Conservation (phyloP, 2,888 invertebrate species). For the Stramonita haemastoma region DNA sequence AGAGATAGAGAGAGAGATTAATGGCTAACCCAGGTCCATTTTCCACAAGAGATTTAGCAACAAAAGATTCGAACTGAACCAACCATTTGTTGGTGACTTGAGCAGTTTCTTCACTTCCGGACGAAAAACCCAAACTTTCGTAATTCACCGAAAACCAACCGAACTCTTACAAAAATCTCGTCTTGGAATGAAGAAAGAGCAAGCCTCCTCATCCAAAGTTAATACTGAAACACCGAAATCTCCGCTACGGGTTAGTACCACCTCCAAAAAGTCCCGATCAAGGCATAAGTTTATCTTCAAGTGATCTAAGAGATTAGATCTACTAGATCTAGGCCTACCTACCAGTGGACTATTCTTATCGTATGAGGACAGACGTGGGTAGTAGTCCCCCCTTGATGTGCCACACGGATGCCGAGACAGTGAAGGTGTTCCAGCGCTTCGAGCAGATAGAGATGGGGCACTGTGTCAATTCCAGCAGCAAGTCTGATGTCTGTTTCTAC, state of each 20-base stretch:
- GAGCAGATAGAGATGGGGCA: conserved; percentile 42
- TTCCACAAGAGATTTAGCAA: not conserved
- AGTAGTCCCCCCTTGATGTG: conserved; percentile 19
- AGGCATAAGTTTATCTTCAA: conserved; percentile 3
- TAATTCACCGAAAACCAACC: not conserved
- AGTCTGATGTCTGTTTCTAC: conserved; percentile 36
- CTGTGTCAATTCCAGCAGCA: conserved; percentile 20
- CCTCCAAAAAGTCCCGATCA: not conserved
- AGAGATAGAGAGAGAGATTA: too few species aligned
- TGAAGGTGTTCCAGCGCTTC: conserved; percentile 30
- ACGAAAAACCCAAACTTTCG: not conserved
- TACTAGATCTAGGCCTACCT: too few species aligned
- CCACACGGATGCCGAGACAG: conserved; percentile 39
- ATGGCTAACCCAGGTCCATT: not conserved
- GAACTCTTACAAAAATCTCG: not conserved
- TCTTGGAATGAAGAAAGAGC: conserved; percentile 32
- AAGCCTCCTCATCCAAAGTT: not conserved
- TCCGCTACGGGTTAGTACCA: not conserved
- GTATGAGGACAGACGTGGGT: not conserved
- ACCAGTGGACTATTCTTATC: too few species aligned
- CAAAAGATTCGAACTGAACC: not conserved
- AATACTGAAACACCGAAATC: not conserved
- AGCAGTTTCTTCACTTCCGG: not conserved
- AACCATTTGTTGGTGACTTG: not conserved
- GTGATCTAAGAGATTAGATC: too few species aligned